These are phyloP conservation scores for Diabrotica undecimpunctata DNA, from an alignment of 1,140 invertebrate species.

Conservation along the genomic window DNA sequence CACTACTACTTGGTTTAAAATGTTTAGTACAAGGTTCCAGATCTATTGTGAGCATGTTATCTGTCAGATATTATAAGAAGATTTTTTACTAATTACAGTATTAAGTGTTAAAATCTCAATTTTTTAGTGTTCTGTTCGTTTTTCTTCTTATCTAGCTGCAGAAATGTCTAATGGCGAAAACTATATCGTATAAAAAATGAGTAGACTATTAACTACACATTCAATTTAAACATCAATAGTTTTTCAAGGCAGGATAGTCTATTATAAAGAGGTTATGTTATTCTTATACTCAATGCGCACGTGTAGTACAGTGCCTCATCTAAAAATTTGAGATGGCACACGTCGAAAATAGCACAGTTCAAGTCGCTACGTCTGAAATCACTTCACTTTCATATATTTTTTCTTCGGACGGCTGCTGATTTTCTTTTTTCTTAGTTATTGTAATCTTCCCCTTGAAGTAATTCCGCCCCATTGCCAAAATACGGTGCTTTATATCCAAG, in stretches of 20 bases:
- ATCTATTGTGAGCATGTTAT: too few relatives aligned
- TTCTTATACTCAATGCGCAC: conserved; percentile 29
- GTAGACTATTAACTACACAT: conserved; percentile 46
- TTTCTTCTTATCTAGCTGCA: conserved; percentile 37
- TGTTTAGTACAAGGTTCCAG: too few relatives aligned
- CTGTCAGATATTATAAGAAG: too few relatives aligned
- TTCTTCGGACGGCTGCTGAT: conserved; percentile 36
- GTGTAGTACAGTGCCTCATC: background rate
- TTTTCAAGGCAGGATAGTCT: conserved; percentile 42
- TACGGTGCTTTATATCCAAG: conserved; percentile 23
- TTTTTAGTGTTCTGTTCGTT: background rate
- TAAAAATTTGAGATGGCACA: conserved; percentile 28
- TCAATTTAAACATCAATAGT: conserved; percentile 42
- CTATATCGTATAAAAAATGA: conserved; percentile 47
- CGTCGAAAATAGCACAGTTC: conserved; percentile 38
- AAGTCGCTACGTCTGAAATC: conserved; percentile 30
- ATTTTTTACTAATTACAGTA: too few relatives aligned
- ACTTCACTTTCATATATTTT: conserved; percentile 31
- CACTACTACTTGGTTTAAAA: too few relatives aligned
- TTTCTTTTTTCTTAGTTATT: conserved; percentile 9
- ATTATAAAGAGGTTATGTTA: conserved; percentile 29
- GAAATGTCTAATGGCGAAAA: conserved; percentile 40
- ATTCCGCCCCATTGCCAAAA: conserved; percentile 29
- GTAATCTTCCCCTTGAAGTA: conserved; percentile 24
- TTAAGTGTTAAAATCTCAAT: too few relatives aligned